Percentiles rank a stretch among this genome's conserved stretches.
phyloP scores from a whole-genome alignment of 2,888 invertebrate genomes.

The Azorinus chamasolen region DNA sequence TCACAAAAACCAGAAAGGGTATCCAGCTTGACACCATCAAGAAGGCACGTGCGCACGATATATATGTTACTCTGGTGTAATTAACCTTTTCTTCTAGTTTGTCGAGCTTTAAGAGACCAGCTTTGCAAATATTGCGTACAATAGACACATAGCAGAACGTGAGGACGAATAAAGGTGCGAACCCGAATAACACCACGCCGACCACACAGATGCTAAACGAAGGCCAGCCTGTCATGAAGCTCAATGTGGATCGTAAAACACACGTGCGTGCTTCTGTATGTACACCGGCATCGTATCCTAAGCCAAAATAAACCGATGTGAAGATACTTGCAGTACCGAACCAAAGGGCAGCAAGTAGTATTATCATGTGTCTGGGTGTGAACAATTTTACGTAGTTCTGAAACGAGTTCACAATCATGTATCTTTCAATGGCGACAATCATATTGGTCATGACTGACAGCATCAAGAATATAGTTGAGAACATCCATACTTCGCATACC shows the following conservation, averaged over 20 bases:
- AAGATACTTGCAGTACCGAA: too few species aligned
- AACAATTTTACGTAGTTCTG: too few species aligned
- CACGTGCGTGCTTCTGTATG: too few species aligned
- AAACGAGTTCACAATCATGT: too few species aligned
- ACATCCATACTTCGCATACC: conserved; percentile 36
- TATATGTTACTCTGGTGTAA: conserved; percentile 39
- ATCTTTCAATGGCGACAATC: conserved; percentile 33
- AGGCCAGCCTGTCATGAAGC: too few species aligned
- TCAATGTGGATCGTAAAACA: too few species aligned
- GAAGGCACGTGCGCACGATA: conserved; percentile 46
- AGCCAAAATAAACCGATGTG: too few species aligned
- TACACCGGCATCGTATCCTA: too few species aligned
- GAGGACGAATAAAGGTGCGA: conserved; percentile 10
- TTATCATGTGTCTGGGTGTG: too few species aligned
- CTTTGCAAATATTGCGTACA: conserved; percentile 34
- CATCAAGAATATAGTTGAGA: conserved; percentile 39
- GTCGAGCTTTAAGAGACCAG: conserved; percentile 40
- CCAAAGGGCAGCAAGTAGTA: too few species aligned
- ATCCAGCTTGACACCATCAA: conserved; percentile 28
- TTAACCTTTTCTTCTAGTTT: conserved; percentile 36
- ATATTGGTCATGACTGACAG: conserved; percentile 46
- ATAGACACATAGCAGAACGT: conserved; percentile 43
- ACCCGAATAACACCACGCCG: too few species aligned
- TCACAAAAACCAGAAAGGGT: conserved; percentile 37
- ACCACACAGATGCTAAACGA: too few species aligned